Base-by-base conservation (phyloP, 2,797 vertebrate species). In the Microhierax caerulescens region DNA sequence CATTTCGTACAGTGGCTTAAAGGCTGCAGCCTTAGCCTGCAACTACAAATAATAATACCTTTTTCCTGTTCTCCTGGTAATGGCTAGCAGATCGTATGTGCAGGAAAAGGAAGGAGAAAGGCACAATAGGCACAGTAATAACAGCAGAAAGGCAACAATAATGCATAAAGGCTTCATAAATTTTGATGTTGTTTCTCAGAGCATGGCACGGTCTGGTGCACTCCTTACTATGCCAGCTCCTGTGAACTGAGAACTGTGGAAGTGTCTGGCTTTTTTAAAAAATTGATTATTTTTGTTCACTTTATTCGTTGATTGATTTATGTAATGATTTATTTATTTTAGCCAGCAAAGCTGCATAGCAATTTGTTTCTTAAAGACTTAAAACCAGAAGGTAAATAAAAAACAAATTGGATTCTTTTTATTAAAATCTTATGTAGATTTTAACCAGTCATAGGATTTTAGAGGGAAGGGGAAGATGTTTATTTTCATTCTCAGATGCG, bases 301-400 rank as follows among this genome's bases (percentile, higher is more conserved):
- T 76, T 75, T 67, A 74, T 70, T 92, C 86, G 77, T 69, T 78
- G 63, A 89, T 90, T 93, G 85, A 95, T 91, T 95, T 94, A 67
- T 64, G 65, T 60, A 89, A 79, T 13, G 48, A 82, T 87, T 88
- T 95, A 80, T 94, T 91, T 79, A 74, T 69, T 79, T 85, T 72
- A 69, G 39, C 34, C 1, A 0, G n/a, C 61, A 75, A 85, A 85
- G 43, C 76, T 78, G 56, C 69, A 75, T 28, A 84, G 32, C 45
- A 87, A 84, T 91, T 95, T 93, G 30, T 70, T 95, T 84, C 74
- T 75, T 60, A 70, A 81, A 92, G 51, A 76, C 54, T 84, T 88
- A 37, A 91, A 96, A 60, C 22, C 16, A 67, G 47, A 95, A 91
- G 39, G 69, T 90, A 95, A 92, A 82, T 63, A 88, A 81, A 94